A percentile compares a stretch with the other conserved stretches of the same genome.
These are phyloP conservation scores for Pandemis heparana DNA, from an alignment of 2,888 invertebrate species.

Conservation along the genomic window DNA sequence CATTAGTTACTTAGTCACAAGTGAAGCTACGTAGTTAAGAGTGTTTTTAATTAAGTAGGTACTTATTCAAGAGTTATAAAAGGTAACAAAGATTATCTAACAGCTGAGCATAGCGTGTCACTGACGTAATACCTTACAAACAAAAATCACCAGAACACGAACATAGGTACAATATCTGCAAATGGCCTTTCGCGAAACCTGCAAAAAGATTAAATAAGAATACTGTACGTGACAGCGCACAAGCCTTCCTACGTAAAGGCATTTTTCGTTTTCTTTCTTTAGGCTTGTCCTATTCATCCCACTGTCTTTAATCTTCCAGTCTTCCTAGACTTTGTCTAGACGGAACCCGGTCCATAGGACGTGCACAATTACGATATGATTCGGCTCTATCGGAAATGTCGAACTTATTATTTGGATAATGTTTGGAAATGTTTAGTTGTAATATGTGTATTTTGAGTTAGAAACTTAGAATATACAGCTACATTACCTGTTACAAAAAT, in stretches of 20 bases:
- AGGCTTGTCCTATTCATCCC: constrained; percentile 76
- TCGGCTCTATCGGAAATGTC: constrained; percentile 2
- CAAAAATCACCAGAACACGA: neutral
- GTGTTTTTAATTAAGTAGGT: too few species aligned
- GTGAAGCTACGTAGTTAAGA: too few species aligned
- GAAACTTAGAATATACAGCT: too few species aligned
- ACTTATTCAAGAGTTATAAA: neutral
- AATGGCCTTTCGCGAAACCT: constrained; percentile 63
- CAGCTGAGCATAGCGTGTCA: neutral
- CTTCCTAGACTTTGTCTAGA: constrained; percentile 76
- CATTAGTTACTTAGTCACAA: too few species aligned
- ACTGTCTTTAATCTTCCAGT: constrained; percentile 79
- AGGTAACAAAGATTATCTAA: neutral
- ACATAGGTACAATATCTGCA: constrained; percentile 51
- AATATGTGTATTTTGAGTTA: too few species aligned
- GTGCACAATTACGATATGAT: constrained; percentile 30
- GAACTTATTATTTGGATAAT: neutral
- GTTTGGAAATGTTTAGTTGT: too few species aligned
- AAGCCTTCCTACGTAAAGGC: constrained; percentile 74
- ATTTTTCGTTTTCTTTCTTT: constrained; percentile 79
- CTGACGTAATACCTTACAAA: neutral
- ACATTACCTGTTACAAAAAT: too few species aligned
- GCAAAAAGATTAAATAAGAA: constrained; percentile 82
- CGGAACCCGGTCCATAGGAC: constrained; percentile 44
- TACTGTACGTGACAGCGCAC: constrained; percentile 81